These are phyloP conservation scores for Ephialtes manifestator DNA, from an alignment of 2,888 invertebrate species.

Conservation along the genomic window DNA sequence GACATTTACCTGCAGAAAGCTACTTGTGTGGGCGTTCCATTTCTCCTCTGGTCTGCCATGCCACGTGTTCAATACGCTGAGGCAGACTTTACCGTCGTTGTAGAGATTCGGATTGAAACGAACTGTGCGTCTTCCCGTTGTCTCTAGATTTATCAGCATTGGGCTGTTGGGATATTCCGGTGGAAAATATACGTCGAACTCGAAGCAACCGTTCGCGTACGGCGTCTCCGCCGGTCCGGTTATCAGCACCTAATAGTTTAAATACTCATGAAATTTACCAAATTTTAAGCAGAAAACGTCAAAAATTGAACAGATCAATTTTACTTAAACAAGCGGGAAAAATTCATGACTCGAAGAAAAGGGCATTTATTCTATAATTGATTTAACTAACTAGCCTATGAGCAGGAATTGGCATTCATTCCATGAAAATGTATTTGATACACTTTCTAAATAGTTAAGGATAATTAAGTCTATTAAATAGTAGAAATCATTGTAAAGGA, in stretches of 20 bases:
- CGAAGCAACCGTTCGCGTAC: constrained; percentile 96
- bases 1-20: constrained; percentile 91
- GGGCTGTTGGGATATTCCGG: constrained; percentile 94
- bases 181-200: constrained; percentile 96
- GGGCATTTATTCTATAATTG: no score
- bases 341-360: no score
- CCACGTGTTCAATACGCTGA: constrained; percentile 98
- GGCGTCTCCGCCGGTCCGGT: constrained; percentile 97
- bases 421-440: no score
- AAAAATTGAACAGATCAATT: neutral
- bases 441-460: no score
- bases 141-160: constrained; percentile 96
- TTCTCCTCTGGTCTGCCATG: constrained; percentile 98
- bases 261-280: neutral
- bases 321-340: no score
- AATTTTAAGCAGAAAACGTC: neutral
- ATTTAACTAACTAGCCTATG: no score
- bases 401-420: no score
- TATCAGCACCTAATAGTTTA: constrained; percentile 91
- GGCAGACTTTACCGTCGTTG: constrained; percentile 98
- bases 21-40: constrained; percentile 98
- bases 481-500: no score
- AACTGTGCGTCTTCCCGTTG: constrained; percentile 95
- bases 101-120: constrained; percentile 97
- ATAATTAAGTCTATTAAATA: no score